Conservation (phyloP, 2,113 vertebrate genomes). For the Melierax canorus region DNA sequence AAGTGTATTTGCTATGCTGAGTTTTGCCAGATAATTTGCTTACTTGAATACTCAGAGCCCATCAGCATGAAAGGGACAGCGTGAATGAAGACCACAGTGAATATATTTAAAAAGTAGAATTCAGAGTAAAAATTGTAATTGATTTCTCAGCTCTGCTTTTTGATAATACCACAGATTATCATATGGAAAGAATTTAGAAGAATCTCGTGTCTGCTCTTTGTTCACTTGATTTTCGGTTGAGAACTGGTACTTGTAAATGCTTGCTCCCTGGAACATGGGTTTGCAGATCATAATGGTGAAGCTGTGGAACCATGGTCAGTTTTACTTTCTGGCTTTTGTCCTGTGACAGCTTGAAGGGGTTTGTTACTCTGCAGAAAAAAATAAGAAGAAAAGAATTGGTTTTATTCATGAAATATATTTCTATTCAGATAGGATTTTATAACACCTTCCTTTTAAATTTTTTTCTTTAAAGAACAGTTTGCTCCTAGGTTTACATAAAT, state of each 20-base stretch:
- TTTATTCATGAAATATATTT: conserved; percentile 1
- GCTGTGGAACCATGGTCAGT: background rate
- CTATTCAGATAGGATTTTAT: background rate
- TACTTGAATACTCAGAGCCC: conserved; percentile 9
- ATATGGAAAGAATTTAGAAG: conserved; percentile 11
- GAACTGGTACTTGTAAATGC: background rate
- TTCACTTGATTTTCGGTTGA: conserved; percentile 18
- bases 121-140: background rate
- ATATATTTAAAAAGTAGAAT: conserved; percentile 3
- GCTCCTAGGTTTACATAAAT: background rate
- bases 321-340: conserved; percentile 1
- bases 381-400: background rate
- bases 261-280: background rate
- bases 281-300: background rate
- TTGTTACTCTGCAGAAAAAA: background rate
- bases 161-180: conserved; percentile 27
- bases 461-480: background rate
- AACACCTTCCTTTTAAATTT: background rate
- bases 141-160: conserved; percentile 39
- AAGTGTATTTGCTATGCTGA: background rate
- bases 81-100: conserved; percentile 9
- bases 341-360: background rate
- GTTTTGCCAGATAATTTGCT: conserved; percentile 11
- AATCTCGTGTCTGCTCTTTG: background rate
- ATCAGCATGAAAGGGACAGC: background rate